Evolutionary conservation across 2,113 vertebrate genomes (phyloP).

Genomic region (Ochotona curzoniae): DNA sequence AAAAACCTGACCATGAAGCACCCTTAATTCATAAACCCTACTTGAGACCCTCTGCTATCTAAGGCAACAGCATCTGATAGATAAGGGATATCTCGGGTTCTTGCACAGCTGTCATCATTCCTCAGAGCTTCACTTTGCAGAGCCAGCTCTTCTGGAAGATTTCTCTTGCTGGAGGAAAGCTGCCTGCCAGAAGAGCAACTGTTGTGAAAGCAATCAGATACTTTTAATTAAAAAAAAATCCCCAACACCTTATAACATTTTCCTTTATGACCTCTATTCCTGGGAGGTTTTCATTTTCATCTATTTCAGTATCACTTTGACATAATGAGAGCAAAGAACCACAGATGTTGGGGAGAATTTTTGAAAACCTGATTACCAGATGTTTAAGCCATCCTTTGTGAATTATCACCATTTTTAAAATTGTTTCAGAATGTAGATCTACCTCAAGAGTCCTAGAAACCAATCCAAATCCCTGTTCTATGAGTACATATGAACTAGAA

Average conservation of each 20-base stretch:
- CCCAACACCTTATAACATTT: slow-evolving; percentile 70
- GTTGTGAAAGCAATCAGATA: slow-evolving; percentile 70
- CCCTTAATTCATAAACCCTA: not conserved
- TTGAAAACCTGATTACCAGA: slow-evolving; percentile 70
- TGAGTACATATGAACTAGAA: not conserved
- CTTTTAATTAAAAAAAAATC: slow-evolving; percentile 76
- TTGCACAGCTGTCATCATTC: slow-evolving; percentile 29
- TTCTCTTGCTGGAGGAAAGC: slow-evolving; percentile 39
- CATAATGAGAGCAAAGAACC: slow-evolving; percentile 78
- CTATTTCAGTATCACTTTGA: slow-evolving; percentile 66
- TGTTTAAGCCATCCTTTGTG: slow-evolving; percentile 73
- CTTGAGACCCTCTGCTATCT: not conserved
- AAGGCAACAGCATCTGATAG: not conserved
- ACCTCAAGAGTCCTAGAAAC: slow-evolving; percentile 4
- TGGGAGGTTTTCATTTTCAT: slow-evolving; percentile 69
- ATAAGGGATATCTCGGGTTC: slow-evolving; percentile 39
- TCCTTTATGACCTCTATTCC: slow-evolving; percentile 72
- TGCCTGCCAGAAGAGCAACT: slow-evolving; percentile 57
- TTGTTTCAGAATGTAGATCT: slow-evolving; percentile 25
- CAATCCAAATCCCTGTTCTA: slow-evolving; percentile 31
- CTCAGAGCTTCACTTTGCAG: slow-evolving; percentile 51
- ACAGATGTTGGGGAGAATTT: slow-evolving; percentile 68
- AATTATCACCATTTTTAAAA: slow-evolving; percentile 58
- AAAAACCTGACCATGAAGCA: not conserved
- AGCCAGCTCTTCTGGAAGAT: slow-evolving; percentile 42